These are phyloP conservation scores for Cenopis cana DNA, from an alignment of 2,888 invertebrate genomes.

Conservation along the genomic window DNA sequence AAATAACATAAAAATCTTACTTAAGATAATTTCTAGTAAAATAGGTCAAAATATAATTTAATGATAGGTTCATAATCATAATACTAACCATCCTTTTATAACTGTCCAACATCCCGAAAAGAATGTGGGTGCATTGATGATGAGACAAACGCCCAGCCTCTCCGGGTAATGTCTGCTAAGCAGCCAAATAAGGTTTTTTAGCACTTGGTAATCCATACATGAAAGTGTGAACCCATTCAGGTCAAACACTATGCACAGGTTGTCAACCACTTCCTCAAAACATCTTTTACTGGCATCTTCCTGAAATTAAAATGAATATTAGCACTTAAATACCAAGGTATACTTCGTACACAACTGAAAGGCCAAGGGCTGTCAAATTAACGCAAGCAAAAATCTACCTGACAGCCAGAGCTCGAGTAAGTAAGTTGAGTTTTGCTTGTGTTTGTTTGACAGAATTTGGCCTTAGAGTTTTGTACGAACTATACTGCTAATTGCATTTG, in stretches of 20 bases:
- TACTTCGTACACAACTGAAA: too few species aligned
- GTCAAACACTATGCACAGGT: conserved; percentile 92
- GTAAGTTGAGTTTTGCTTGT: too few species aligned
- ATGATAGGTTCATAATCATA: not conserved
- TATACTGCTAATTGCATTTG: too few species aligned
- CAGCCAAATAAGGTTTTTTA: conserved; percentile 92
- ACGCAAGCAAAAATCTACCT: too few species aligned
- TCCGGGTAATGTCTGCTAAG: conserved; percentile 92
- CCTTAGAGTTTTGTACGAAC: too few species aligned
- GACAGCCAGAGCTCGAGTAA: too few species aligned
- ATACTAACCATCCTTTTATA: conserved; percentile 88
- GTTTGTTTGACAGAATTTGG: too few species aligned
- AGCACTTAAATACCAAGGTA: too few species aligned
- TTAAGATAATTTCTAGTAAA: too few species aligned
- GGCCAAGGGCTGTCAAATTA: too few species aligned
- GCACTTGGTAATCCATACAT: conserved; percentile 92
- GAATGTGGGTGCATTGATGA: conserved; percentile 89
- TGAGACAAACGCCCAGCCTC: conserved; percentile 90
- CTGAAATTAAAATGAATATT: conserved; percentile 64
- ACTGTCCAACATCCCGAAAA: conserved; percentile 92
- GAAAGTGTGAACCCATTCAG: conserved; percentile 89
- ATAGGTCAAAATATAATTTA: too few species aligned
- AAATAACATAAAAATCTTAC: too few species aligned
- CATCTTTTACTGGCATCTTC: conserved; percentile 91
- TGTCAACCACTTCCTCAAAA: conserved; percentile 92